Evolutionary conservation across 2,888 invertebrate genomes (phyloP).

Genomic region (Ommatoiulus sabulosus): DNA sequence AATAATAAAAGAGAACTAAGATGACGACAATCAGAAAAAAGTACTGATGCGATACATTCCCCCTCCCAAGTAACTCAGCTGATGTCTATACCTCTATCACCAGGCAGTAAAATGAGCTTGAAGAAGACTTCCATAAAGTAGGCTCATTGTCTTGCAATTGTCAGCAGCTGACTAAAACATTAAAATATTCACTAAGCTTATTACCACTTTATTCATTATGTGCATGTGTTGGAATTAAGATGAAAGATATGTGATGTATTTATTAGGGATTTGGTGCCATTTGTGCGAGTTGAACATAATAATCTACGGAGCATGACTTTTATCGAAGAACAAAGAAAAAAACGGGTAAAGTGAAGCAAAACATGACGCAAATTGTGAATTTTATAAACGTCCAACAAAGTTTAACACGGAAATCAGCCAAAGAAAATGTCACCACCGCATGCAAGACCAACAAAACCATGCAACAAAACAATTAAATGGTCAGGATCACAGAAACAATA

Average conservation of each 20-base stretch:
- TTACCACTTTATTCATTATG: neutral
- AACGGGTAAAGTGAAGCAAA: neutral
- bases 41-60: neutral
- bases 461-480: neutral
- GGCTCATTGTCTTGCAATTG: conserved; percentile 7
- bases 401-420: neutral
- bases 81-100: neutral
- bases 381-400: neutral
- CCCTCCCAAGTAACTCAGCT: neutral
- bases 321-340: no score
- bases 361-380: neutral
- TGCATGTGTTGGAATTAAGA: neutral
- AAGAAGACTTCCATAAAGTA: conserved; percentile 27
- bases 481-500: neutral
- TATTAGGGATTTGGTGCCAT: neutral
- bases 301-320: no score
- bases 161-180: conserved; percentile 24
- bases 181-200: neutral
- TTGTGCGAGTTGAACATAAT: neutral
- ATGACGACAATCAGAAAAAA: neutral
- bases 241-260: neutral
- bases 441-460: neutral
- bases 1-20: neutral
- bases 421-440: neutral
- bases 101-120: conserved; percentile 2